phyloP scores from a whole-genome alignment of 1,140 invertebrate species.

The Drosophila sp. region DNA sequence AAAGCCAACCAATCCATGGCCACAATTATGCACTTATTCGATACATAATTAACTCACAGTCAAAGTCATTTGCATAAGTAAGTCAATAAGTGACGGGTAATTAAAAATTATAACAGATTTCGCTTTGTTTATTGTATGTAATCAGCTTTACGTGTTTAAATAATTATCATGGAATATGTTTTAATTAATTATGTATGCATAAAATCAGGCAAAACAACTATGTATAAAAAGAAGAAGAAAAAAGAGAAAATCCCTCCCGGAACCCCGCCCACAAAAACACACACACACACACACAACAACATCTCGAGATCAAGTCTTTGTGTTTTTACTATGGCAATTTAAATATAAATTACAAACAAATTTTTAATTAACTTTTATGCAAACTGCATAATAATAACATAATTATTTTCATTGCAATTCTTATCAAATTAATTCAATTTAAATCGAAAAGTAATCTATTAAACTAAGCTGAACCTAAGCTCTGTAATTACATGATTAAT shows the following conservation, averaged over 20 bases:
- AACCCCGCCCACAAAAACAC: not conserved
- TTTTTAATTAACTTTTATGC: conserved; percentile 7
- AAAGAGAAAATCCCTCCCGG: too few relatives aligned
- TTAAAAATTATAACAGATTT: conserved; percentile 68
- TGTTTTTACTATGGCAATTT: conserved; percentile 6
- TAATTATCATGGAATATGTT: conserved; percentile 59
- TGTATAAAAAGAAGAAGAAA: not conserved
- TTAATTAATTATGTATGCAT: conserved; percentile 48
- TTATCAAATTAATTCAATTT: not conserved
- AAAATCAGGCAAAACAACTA: conserved; percentile 13
- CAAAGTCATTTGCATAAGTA: conserved; percentile 65
- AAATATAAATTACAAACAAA: conserved; percentile 9
- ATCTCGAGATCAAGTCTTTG: conserved; percentile 13
- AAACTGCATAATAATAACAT: conserved; percentile 15
- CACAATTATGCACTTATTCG: conserved; percentile 58
- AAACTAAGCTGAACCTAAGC: not conserved
- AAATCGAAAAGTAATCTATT: not conserved
- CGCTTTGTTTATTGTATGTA: conserved; percentile 58
- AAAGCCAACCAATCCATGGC: not conserved
- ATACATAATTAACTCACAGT: conserved; percentile 58
- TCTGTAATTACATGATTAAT: not conserved
- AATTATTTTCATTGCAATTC: not conserved
- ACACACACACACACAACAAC: not conserved
- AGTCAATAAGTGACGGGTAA: conserved; percentile 63
- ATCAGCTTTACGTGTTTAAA: conserved; percentile 59